Conservation (phyloP, 1,140 invertebrate genomes). For the Tyrophagus putrescentiae region DNA sequence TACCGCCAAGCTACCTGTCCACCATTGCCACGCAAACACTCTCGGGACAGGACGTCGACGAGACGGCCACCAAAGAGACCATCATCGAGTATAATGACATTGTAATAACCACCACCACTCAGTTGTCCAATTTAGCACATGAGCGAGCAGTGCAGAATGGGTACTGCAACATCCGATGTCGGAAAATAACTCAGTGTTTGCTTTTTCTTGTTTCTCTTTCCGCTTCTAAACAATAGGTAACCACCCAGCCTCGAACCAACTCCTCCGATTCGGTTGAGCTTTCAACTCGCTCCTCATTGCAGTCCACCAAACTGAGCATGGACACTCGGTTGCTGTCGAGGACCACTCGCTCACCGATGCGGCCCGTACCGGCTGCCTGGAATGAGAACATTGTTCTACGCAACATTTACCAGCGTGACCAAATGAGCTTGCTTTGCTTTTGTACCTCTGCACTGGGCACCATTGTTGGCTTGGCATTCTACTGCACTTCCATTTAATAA, state of each 20-base stretch:
- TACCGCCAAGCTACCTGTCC: neutral
- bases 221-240: no score
- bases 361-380: neutral
- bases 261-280: constrained; percentile 1
- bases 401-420: constrained; percentile 5
- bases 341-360: neutral
- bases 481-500: no score
- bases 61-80: neutral
- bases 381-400: constrained; percentile 11
- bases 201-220: neutral
- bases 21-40: neutral
- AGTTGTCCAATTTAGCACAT: no score
- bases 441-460: constrained; percentile 1
- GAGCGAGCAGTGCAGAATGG: neutral
- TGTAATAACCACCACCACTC: neutral
- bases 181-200: neutral
- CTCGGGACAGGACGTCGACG: neutral
- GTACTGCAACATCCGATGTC: neutral
- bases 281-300: constrained; percentile 5
- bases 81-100: neutral
- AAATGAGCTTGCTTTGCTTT: neutral
- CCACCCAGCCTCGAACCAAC: constrained; percentile 2
- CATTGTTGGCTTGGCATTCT: neutral
- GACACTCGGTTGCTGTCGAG: neutral
- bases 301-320: neutral